Evolutionary conservation across 2,113 vertebrate genomes (phyloP).

Genomic region (Aptenodytes forsteri): DNA sequence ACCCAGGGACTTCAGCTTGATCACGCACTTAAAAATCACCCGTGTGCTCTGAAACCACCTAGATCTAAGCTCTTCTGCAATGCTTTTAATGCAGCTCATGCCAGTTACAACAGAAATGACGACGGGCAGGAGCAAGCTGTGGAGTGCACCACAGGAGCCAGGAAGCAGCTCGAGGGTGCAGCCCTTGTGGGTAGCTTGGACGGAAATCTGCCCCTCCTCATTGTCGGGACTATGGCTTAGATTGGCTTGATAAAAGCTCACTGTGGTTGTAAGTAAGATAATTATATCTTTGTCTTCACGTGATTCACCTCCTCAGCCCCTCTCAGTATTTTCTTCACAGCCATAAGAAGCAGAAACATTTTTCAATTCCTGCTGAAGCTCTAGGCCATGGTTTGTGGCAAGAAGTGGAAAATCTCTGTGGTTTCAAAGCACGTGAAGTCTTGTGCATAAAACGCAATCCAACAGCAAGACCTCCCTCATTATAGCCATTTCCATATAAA

Average conservation of each 20-base stretch:
- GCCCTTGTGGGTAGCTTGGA: background rate
- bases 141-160: rapidly evolving
- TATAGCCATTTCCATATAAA: background rate
- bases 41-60: background rate
- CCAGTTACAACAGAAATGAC: background rate
- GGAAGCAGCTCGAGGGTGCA: background rate
- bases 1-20: background rate
- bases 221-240: background rate
- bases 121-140: background rate
- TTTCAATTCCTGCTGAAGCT: background rate
- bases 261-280: background rate
- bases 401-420: background rate
- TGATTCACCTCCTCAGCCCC: background rate
- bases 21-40: background rate
- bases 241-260: background rate
- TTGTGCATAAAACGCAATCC: background rate
- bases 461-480: background rate
- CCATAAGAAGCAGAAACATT: background rate
- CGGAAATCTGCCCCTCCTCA: background rate
- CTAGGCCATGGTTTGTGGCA: background rate
- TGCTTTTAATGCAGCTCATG: background rate
- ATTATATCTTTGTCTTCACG: background rate
- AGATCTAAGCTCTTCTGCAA: background rate
- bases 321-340: background rate
- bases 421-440: background rate